Conservation (phyloP, 2,113 vertebrate genomes). For the Turnix velox region DNA sequence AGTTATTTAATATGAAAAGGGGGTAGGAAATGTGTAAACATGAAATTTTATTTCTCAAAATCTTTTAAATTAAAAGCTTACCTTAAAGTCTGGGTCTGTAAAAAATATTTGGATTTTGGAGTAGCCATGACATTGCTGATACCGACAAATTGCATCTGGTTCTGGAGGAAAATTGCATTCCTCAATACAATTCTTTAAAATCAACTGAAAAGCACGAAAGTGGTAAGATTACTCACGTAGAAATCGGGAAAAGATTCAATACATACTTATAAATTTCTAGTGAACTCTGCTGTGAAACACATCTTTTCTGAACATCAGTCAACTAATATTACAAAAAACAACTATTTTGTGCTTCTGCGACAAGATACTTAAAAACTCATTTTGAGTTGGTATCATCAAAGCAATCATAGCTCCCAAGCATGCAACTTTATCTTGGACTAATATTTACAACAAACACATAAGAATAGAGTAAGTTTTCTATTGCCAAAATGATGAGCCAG, state of each 20-base stretch:
- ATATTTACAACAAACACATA: not conserved
- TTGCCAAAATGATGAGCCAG: not conserved
- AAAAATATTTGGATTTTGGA: slow-evolving; percentile 88
- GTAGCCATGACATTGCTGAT: slow-evolving; percentile 73
- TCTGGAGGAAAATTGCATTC: slow-evolving; percentile 87
- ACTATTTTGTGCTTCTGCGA: not conserved
- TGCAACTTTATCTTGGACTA: not conserved
- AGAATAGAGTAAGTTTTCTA: not conserved
- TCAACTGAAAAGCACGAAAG: slow-evolving; percentile 64
- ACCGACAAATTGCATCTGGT: slow-evolving; percentile 86
- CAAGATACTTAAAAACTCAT: not conserved
- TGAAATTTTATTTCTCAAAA: not conserved
- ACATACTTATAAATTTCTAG: not conserved
- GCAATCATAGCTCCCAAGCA: not conserved
- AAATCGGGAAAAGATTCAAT: not conserved
- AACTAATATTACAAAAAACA: not conserved
- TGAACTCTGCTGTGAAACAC: not conserved
- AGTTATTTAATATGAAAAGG: not conserved
- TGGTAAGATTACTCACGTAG: not conserved
- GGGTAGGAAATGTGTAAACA: not conserved
- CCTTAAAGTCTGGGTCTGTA: slow-evolving; percentile 95
- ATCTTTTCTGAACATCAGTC: not conserved
- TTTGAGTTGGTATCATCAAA: not conserved
- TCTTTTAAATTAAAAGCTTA: slow-evolving; percentile 40
- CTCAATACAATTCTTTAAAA: slow-evolving; percentile 77